These are phyloP conservation scores for Thera obeliscata DNA, from an alignment of 2,888 invertebrate genomes.

Conservation along the genomic window DNA sequence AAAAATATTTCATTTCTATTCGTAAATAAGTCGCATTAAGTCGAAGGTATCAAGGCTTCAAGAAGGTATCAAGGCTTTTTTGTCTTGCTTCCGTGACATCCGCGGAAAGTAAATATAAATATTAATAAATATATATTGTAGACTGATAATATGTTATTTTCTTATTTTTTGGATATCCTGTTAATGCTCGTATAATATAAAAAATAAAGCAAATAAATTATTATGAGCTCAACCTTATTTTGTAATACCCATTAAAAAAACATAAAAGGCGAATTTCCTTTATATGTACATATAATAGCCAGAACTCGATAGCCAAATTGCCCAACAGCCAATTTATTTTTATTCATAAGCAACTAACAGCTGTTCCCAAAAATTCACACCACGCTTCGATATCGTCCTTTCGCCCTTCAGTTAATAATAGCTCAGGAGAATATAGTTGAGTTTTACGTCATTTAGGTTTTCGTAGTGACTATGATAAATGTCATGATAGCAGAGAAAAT, in stretches of 20 bases:
- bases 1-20: too few relatives aligned
- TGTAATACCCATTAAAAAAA: background rate
- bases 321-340: slow-evolving; percentile 26
- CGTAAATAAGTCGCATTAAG: too few relatives aligned
- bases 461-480: background rate
- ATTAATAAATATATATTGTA: too few relatives aligned
- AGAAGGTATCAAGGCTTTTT: too few relatives aligned
- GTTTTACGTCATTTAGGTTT: slow-evolving; percentile 1
- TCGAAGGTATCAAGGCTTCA: too few relatives aligned
- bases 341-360: slow-evolving; percentile 27
- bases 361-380: slow-evolving; percentile 23
- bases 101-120: too few relatives aligned
- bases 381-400: slow-evolving; percentile 13
- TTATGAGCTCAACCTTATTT: background rate
- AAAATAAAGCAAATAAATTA: too few relatives aligned
- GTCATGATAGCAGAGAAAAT: too few relatives aligned
- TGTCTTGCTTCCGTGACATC: too few relatives aligned
- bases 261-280: background rate
- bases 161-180: too few relatives aligned
- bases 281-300: background rate
- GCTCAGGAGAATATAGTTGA: background rate
- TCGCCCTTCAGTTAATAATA: slow-evolving; percentile 12
- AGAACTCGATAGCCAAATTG: slow-evolving; percentile 15
- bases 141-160: too few relatives aligned
- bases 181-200: too few relatives aligned